phyloP scores from a whole-genome alignment of 2,113 vertebrate genomes.

The Mungos mungo region DNA sequence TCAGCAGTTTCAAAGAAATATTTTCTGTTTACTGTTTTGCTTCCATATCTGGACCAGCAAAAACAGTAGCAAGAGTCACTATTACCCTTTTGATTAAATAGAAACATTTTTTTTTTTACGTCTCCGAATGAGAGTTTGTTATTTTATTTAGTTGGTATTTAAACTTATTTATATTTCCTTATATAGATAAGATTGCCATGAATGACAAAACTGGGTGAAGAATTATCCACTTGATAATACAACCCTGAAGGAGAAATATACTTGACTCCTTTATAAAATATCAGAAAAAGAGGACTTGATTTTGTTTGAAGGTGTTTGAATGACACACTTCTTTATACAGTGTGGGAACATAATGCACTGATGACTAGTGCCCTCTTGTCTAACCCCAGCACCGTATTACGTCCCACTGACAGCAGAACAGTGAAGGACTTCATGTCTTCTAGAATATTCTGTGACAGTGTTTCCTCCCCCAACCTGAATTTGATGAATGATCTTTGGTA shows the following conservation, averaged over 20 bases:
- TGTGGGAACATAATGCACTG: not conserved
- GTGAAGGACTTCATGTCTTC: not conserved
- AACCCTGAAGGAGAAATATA: not conserved
- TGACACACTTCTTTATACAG: not conserved
- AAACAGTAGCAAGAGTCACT: not conserved
- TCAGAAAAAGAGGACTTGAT: not conserved
- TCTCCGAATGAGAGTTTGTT: not conserved
- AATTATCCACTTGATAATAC: not conserved
- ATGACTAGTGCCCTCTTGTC: not conserved
- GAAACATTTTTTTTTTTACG: not conserved
- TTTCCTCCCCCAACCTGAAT: constrained; percentile 44
- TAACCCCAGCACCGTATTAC: not conserved
- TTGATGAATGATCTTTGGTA: constrained; percentile 59
- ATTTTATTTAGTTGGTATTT: constrained; percentile 38
- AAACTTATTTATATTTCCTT: not conserved
- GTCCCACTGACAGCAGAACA: not conserved
- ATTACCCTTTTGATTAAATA: constrained; percentile 21
- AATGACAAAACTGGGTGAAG: not conserved
- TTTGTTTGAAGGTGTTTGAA: not conserved
- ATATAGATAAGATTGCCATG: not conserved
- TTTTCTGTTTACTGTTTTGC: not conserved
- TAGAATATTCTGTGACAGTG: not conserved
- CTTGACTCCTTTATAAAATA: constrained; percentile 11
- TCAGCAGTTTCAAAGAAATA: constrained; percentile 8
- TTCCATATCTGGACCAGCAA: not conserved